Base-by-base conservation (phyloP, 2,113 vertebrate species). In the Lucifuga dentata region DNA sequence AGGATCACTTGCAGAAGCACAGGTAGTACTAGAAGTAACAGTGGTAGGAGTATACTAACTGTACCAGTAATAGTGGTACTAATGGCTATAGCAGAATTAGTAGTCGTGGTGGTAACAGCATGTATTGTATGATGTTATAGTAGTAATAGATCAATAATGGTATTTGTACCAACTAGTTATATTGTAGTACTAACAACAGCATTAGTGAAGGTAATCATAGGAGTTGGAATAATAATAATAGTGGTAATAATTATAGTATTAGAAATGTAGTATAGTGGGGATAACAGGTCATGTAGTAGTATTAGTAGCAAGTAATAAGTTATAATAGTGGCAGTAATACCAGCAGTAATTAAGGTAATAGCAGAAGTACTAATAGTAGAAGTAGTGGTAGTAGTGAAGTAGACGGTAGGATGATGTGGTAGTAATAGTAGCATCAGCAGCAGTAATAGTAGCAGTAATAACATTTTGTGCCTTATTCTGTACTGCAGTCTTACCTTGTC, bases 401-500 rank as follows among this genome's bases (percentile, higher is more conserved):
- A 11, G 11, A 11, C n/a, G n/a, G 12, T 16, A 26, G 2, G 12
- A 53, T 66, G 5, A 39, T 36, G 16, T 29, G 4, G 9, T 21
- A 5, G 17, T 26, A 36, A 19, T 45, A 32, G 16, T 2, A 57
- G 0, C 5, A 40, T 12, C 15, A n/a, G 15, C 5, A n/a, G 38
- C 13, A 12, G 38, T n/a, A 40, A n/a, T 35, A 40, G 15, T 40
- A 16, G n/a, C 21, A 26, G n/a, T 26, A 33, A 9, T 12, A 57
- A 15, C 50, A 40, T 24, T 38, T n/a, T 8, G 2, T 44, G 33
- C 19, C 3, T 16, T 19, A 13, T 20, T 20, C 4, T 38, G 12
- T 45, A 10, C n/a, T 33, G 23, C 2, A 17, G 44, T 50, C 82
- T 72, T 76, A 85, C 83, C 78, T 78, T 40, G 56, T 70, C 44